Evolutionary conservation across 2,113 vertebrate genomes (phyloP).

Genomic region (Xenopus laevis): DNA sequence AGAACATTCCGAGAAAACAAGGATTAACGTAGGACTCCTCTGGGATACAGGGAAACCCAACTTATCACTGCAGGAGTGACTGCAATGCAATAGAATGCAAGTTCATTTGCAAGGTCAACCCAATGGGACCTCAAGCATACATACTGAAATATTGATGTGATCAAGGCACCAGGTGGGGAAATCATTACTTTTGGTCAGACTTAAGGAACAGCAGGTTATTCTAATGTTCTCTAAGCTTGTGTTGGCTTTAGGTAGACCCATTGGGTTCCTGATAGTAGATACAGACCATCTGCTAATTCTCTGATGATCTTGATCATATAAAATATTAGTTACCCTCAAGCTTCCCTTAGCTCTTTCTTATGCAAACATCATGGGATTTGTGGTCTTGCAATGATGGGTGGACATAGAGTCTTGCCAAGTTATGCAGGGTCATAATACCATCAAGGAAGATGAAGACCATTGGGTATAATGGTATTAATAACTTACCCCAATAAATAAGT

Average conservation of each 20-base stretch:
- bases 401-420: not conserved
- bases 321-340: not conserved
- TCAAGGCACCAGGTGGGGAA: not conserved
- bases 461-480: too few relatives aligned
- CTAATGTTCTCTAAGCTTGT: not conserved
- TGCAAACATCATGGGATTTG: constrained; percentile 10
- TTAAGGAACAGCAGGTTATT: not conserved
- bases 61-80: constrained; percentile 8
- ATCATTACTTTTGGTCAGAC: not conserved
- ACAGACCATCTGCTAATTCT: not conserved
- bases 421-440: not conserved
- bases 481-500: not conserved
- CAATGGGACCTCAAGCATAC: not conserved
- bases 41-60: not conserved
- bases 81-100: constrained; percentile 16
- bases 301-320: not conserved
- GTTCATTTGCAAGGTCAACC: not conserved
- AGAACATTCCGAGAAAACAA: constrained; percentile 31
- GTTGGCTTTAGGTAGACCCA: not conserved
- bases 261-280: not conserved
- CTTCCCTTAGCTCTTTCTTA: not conserved
- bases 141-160: not conserved
- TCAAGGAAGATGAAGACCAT: not conserved
- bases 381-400: not conserved
- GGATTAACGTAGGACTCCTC: constrained; percentile 8